phyloP scores from a whole-genome alignment of 2,888 invertebrate species.

The Heliconius erato region DNA sequence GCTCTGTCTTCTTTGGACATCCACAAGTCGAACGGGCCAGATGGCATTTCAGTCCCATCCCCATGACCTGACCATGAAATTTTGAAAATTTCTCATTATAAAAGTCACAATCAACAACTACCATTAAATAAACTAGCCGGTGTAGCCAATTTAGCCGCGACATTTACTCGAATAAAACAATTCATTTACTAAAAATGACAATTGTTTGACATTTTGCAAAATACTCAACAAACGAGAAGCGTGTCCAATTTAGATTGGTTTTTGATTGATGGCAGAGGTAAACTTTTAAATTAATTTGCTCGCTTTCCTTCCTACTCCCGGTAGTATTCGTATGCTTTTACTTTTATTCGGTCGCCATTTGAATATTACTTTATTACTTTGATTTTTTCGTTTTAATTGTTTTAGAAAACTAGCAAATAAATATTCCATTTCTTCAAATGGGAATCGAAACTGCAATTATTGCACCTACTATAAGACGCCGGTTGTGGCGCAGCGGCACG shows the following conservation, averaged over 20 bases:
- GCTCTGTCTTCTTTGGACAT: no score
- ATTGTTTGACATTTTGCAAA: conserved; percentile 55
- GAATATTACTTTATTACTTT: not conserved
- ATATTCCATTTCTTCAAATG: no score
- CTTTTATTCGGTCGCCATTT: conserved; percentile 11
- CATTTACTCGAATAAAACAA: conserved; percentile 36
- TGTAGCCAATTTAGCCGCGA: not conserved
- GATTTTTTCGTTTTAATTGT: no score
- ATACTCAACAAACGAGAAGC: conserved; percentile 65
- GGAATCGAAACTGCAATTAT: no score
- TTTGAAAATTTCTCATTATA: not conserved
- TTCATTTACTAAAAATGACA: conserved; percentile 40
- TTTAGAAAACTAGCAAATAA: no score
- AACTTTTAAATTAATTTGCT: conserved; percentile 74
- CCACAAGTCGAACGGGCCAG: no score
- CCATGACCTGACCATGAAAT: no score
- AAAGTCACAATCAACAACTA: not conserved
- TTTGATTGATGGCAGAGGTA: conserved; percentile 78
- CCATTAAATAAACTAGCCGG: not conserved
- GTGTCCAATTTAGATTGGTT: conserved; percentile 79
- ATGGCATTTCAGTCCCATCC: no score
- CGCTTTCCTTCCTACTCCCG: conserved; percentile 10
- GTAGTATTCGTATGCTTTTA: conserved; percentile 4
- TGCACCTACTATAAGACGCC: no score
- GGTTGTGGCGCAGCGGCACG: no score